phyloP scores from a whole-genome alignment of 1,140 invertebrate genomes.

The Steinernema feltiae region DNA sequence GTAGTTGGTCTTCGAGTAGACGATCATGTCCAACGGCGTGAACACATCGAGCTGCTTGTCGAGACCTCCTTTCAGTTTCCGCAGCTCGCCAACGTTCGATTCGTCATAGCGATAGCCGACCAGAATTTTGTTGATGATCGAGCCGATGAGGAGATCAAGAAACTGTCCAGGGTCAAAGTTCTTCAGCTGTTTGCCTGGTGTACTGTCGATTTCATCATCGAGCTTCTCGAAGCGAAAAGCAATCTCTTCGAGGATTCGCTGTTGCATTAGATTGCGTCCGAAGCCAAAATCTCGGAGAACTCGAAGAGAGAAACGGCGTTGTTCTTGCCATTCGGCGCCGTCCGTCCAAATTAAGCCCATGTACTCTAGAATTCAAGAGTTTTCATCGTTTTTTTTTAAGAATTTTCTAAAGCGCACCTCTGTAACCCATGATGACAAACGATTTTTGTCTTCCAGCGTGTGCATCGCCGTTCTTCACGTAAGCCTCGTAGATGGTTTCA shows the following conservation, averaged over 20 bases:
- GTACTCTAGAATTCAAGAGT: not conserved
- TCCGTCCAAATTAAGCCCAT: conserved; percentile 16
- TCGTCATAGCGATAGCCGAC: conserved; percentile 15
- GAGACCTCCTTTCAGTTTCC: too few species aligned
- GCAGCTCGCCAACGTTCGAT: not conserved
- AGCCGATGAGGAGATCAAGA: conserved; percentile 17
- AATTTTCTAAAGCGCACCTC: not conserved
- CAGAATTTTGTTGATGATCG: conserved; percentile 17
- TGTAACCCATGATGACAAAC: not conserved
- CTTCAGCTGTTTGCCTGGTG: too few species aligned
- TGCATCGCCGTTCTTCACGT: conserved; percentile 13
- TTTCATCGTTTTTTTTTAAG: not conserved
- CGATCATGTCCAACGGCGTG: too few species aligned
- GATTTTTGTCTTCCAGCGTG: not conserved
- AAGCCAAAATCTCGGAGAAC: conserved; percentile 28
- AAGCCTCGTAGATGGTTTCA: conserved; percentile 5
- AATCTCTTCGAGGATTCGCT: conserved; percentile 18
- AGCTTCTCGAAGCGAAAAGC: not conserved
- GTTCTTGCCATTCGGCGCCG: conserved; percentile 23
- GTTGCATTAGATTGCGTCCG: conserved; percentile 24
- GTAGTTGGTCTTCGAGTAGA: too few species aligned
- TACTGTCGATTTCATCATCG: too few species aligned
- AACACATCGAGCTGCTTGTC: too few species aligned
- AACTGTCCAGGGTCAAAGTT: not conserved
- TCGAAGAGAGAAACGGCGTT: conserved; percentile 20